These are phyloP conservation scores for Ischnura elegans DNA, from an alignment of 2,888 invertebrate genomes.

Conservation along the genomic window DNA sequence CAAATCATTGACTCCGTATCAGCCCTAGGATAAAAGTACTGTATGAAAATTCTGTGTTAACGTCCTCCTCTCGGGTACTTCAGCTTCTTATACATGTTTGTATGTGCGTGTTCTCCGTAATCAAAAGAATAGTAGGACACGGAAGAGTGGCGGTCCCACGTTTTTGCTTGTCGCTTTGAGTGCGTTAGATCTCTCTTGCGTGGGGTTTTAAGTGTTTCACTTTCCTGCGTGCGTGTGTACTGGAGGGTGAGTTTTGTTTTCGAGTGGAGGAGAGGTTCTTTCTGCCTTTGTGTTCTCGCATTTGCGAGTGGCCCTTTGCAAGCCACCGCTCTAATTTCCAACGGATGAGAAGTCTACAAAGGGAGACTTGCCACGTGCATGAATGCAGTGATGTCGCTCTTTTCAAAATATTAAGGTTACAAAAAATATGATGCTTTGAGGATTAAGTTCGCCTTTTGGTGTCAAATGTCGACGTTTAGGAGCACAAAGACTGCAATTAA, in stretches of 20 bases:
- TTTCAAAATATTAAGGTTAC: background rate
- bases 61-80: background rate
- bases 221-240: background rate
- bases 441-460: background rate
- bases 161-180: background rate
- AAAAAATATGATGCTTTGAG: background rate
- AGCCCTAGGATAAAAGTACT: too few species aligned
- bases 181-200: background rate
- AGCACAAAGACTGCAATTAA: background rate
- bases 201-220: slow-evolving; percentile 23
- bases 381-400: background rate
- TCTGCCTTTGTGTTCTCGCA: too few species aligned
- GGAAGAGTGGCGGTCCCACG: background rate
- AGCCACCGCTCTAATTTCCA: background rate
- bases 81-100: too few species aligned
- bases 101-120: background rate
- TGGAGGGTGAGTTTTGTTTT: too few species aligned
- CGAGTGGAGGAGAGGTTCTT: background rate
- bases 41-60: too few species aligned
- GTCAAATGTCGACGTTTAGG: background rate
- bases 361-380: background rate
- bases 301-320: background rate
- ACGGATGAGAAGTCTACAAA: slow-evolving; percentile 7
- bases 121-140: background rate
- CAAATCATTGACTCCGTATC: too few species aligned